Conservation (phyloP, 2,797 vertebrate genomes). For the Glossophaga mutica region DNA sequence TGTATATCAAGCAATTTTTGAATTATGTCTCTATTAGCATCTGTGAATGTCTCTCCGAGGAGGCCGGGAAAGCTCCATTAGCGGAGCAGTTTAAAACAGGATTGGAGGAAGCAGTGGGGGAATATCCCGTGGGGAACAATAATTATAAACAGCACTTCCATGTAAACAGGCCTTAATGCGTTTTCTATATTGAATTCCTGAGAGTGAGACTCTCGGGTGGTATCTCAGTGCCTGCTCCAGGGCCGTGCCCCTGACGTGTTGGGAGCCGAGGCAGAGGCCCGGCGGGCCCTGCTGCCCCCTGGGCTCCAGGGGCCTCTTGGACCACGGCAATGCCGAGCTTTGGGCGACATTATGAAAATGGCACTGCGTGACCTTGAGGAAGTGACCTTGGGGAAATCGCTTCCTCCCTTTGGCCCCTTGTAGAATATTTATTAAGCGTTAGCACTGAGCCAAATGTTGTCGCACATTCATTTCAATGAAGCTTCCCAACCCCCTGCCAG, state of each 20-base stretch:
- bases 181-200: constrained; percentile 75
- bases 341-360: background rate
- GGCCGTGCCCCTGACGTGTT: background rate
- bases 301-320: background rate
- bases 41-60: constrained; percentile 66
- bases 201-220: constrained; percentile 43
- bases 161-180: constrained; percentile 76
- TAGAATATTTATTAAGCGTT: background rate
- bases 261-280: background rate
- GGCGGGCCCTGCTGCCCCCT: background rate
- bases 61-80: constrained; percentile 69
- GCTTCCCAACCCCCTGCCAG: background rate
- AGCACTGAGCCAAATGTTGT: background rate
- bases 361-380: background rate
- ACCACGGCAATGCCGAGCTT: background rate
- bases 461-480: background rate
- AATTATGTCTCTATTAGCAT: constrained; percentile 75
- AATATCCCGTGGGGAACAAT: constrained; percentile 65
- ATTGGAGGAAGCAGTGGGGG: constrained; percentile 69
- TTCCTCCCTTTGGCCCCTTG: background rate
- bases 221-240: constrained; percentile 44
- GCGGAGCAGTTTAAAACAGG: constrained; percentile 66
- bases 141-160: constrained; percentile 72
- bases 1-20: constrained; percentile 76
- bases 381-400: background rate